These are phyloP conservation scores for Ditylenchus weischeri DNA, from an alignment of 2,888 invertebrate genomes.

Conservation along the genomic window DNA sequence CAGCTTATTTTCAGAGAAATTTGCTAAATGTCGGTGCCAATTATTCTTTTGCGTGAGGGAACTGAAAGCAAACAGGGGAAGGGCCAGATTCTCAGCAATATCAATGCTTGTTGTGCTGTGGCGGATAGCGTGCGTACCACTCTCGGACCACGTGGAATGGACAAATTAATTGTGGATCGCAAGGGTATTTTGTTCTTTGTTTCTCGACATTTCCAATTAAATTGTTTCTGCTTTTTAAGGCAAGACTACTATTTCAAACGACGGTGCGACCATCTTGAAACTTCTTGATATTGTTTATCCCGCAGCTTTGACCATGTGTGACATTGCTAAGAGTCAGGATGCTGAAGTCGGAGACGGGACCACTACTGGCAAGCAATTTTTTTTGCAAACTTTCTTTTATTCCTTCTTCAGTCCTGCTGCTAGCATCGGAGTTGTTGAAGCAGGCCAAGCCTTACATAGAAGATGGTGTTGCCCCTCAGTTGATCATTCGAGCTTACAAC, in stretches of 20 bases:
- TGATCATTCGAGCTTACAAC: conserved; percentile 83
- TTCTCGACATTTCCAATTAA: too few species aligned
- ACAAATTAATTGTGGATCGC: conserved; percentile 89
- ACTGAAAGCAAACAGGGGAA: conserved; percentile 87
- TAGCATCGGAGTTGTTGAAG: conserved; percentile 91
- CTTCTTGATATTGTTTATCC: conserved; percentile 94
- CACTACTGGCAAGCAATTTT: conserved; percentile 64
- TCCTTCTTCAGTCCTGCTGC: conserved; percentile 75
- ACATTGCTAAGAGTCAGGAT: conserved; percentile 92
- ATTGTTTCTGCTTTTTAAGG: conserved; percentile 36
- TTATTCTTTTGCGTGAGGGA: conserved; percentile 92
- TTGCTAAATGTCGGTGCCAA: conserved; percentile 66
- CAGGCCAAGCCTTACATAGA: conserved; percentile 89
- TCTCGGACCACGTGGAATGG: conserved; percentile 96
- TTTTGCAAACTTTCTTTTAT: too few species aligned
- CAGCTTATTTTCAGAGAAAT: too few species aligned
- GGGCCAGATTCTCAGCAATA: conserved; percentile 69
- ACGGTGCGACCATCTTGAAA: conserved; percentile 98
- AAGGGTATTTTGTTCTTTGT: conserved; percentile 59
- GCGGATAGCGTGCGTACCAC: conserved; percentile 96
- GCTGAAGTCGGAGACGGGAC: conserved; percentile 85
- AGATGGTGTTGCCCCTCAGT: conserved; percentile 88
- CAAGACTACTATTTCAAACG: conserved; percentile 94
- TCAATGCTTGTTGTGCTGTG: conserved; percentile 64
- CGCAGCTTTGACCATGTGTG: conserved; percentile 96